A percentile compares a stretch with the other conserved stretches of the same genome.
phyloP scores from a whole-genome alignment of 2,888 invertebrate species.

The Agelastica alni region DNA sequence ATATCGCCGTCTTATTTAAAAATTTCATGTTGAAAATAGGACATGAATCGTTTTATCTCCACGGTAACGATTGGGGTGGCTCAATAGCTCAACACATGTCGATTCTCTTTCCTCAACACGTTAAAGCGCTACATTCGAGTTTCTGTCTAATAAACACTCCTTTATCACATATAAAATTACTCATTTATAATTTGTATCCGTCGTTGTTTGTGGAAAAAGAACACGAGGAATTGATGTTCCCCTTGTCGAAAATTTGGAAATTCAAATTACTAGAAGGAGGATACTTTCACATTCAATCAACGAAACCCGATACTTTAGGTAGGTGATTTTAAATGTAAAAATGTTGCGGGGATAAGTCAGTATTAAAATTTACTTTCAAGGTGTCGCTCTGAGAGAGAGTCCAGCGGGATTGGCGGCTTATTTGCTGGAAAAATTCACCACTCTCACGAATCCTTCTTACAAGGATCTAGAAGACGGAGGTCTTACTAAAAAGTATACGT shows the following conservation, averaged over 20 bases:
- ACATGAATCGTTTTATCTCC: conserved; percentile 67
- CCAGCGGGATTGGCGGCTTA: conserved; percentile 88
- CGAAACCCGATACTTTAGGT: conserved; percentile 89
- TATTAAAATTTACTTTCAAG: conserved; percentile 7
- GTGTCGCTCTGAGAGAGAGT: conserved; percentile 60
- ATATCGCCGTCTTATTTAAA: conserved; percentile 64
- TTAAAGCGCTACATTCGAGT: conserved; percentile 65
- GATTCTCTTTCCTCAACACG: conserved; percentile 64
- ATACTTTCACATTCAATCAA: conserved; percentile 79
- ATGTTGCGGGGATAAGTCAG: neutral
- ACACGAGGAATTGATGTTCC: conserved; percentile 59
- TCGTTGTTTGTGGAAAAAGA: conserved; percentile 56
- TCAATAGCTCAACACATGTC: conserved; percentile 65
- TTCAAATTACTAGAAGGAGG: conserved; percentile 61
- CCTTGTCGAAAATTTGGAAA: conserved; percentile 56
- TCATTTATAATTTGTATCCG: conserved; percentile 28
- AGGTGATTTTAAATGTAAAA: conserved; percentile 35
- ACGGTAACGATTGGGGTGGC: conserved; percentile 86
- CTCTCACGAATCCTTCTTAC: conserved; percentile 67
- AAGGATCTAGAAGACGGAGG: conserved; percentile 66
- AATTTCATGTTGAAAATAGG: conserved; percentile 74
- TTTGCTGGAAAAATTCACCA: conserved; percentile 85
- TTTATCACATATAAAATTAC: conserved; percentile 19
- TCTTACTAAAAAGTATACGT: conserved; percentile 64
- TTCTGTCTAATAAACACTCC: conserved; percentile 42